These are phyloP conservation scores for Rallus crepitans DNA, from an alignment of 2,797 vertebrate genomes.

Conservation along the genomic window DNA sequence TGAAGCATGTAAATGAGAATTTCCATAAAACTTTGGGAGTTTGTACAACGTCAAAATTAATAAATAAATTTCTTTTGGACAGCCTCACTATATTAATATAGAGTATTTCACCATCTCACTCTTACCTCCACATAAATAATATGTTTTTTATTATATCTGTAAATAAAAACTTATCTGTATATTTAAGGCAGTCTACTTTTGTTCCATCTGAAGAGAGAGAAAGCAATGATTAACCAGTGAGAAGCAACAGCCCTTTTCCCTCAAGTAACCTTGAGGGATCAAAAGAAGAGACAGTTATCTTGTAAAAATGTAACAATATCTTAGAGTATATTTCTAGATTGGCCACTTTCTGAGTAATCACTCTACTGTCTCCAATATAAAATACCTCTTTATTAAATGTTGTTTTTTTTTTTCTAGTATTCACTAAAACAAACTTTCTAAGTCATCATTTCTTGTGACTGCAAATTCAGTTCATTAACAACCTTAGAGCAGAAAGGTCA, in stretches of 20 bases:
- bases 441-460: background rate
- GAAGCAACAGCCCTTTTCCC: background rate
- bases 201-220: background rate
- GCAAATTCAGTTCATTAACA: background rate
- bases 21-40: rapidly evolving
- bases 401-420: background rate
- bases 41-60: background rate
- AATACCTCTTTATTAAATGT: background rate
- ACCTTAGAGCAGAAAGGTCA: background rate
- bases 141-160: too few species aligned
- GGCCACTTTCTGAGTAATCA: background rate
- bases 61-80: background rate
- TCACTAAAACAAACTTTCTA: background rate
- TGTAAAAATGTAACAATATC: background rate
- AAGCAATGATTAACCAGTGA: background rate
- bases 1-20: background rate
- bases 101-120: background rate
- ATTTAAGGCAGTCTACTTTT: background rate
- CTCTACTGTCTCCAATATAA: background rate
- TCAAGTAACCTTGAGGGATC: background rate
- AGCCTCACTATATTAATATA: background rate
- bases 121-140: background rate
- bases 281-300: background rate
- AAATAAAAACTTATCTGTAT: background rate
- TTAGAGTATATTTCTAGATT: background rate